Percentiles rank a stretch among this genome's conserved stretches.
These are phyloP conservation scores for Tylochromis polylepis DNA, from an alignment of 2,113 vertebrate species.

Conservation along the genomic window DNA sequence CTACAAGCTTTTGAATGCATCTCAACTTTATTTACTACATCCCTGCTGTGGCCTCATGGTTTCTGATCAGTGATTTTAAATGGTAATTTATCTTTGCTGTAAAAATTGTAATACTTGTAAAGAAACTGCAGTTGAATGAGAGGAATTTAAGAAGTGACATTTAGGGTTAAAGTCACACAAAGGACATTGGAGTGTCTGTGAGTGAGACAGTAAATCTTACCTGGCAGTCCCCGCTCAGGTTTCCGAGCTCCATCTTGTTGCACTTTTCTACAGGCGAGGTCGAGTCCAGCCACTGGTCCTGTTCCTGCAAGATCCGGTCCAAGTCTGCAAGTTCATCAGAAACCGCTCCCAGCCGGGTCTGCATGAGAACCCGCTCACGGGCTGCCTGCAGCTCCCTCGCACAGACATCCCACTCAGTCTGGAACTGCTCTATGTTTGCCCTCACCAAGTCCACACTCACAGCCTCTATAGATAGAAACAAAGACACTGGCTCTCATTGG, in stretches of 20 bases:
- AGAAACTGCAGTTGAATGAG: not conserved
- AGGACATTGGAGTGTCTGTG: not conserved
- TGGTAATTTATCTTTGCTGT: not conserved
- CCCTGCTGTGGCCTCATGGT: not conserved
- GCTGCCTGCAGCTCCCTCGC: constrained; percentile 72
- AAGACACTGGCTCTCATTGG: not conserved
- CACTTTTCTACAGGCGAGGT: not conserved
- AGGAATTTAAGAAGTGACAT: not conserved
- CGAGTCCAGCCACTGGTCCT: constrained; percentile 77
- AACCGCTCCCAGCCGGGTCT: constrained; percentile 74
- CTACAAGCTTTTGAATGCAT: not conserved
- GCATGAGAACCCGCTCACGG: constrained; percentile 71
- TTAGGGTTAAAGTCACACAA: not conserved
- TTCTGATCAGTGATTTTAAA: not conserved
- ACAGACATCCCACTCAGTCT: constrained; percentile 77
- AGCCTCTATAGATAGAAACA: constrained; percentile 67
- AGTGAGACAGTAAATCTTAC: constrained; percentile 56
- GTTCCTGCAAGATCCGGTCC: constrained; percentile 69
- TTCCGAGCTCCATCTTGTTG: constrained; percentile 45
- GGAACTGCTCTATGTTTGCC: constrained; percentile 66
- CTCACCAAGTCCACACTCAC: constrained; percentile 52
- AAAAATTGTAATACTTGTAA: not conserved
- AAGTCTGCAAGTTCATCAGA: constrained; percentile 75
- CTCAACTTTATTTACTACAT: not conserved
- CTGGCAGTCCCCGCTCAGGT: constrained; percentile 75